Evolutionary conservation across 2,797 vertebrate species (phyloP).

Genomic region (Myripristis jacobus): DNA sequence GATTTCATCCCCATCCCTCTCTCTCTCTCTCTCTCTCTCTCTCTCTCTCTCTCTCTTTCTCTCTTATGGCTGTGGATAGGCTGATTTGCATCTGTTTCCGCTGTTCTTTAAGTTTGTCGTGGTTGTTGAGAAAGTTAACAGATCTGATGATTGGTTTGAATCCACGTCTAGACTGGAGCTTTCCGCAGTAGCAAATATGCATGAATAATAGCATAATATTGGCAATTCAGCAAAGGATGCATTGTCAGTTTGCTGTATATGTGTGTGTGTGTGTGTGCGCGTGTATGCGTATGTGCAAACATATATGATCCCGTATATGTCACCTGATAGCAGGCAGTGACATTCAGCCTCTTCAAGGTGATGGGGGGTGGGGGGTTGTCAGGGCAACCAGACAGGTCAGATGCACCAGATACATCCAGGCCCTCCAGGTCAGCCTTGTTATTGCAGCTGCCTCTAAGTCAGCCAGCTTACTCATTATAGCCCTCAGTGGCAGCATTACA

Average conservation of each 20-base stretch:
- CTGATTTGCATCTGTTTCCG: slow-evolving; percentile 23
- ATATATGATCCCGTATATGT: neutral
- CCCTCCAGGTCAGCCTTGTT: slow-evolving; percentile 3
- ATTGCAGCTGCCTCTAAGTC: neutral
- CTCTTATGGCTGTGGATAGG: slow-evolving; percentile 8
- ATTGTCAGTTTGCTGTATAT: accelerated
- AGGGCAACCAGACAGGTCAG: slow-evolving; percentile 41
- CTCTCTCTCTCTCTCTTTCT: slow-evolving; percentile 19
- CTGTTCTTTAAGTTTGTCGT: neutral
- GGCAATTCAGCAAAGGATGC: neutral
- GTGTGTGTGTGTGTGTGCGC: neutral
- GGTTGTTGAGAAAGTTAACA: slow-evolving; percentile 5
- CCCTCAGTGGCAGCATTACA: neutral
- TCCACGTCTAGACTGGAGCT: neutral
- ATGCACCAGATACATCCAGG: slow-evolving; percentile 18
- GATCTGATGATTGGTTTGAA: slow-evolving; percentile 8
- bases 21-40: slow-evolving; percentile 20
- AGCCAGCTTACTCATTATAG: slow-evolving; percentile 9
- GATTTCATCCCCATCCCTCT: neutral
- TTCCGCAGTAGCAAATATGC: neutral
- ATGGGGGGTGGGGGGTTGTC: slow-evolving; percentile 47
- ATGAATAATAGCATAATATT: slow-evolving; percentile 5
- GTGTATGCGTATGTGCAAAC: neutral
- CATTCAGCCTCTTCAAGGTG: slow-evolving; percentile 36
- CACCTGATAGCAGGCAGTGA: slow-evolving; percentile 8